Evolutionary conservation across 2,888 invertebrate genomes (phyloP), one percentile per base, ranked within the genome.

Genomic region (Liopterus haemorrhoidalis): DNA sequence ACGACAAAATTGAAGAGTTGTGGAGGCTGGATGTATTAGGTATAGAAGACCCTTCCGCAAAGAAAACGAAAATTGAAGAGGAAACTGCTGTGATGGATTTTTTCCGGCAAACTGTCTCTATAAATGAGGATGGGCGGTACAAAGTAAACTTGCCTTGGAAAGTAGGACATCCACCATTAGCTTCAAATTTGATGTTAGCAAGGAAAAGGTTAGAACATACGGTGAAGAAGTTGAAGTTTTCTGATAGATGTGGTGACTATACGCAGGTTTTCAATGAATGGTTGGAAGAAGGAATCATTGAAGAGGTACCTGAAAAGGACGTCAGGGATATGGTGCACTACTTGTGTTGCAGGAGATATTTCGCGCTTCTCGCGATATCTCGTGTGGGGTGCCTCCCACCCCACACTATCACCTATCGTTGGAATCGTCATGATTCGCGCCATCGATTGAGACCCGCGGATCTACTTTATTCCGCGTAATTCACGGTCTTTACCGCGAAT

Each of bases 101-200:
- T 11, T 35, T 35, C 14, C 6, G 22, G 9, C n/a, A n/a, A 11
- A 30, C 30, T 9, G 21, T 40, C n/a, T 4, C 33, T 33, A 16
- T 37, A 8, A 40, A 45, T 19, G 19, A 22, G 3, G 40, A 31
- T 2, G 44, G 38, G 2, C 22, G 46, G 12, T 51, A 49, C 22
- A 46, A 49, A 30, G 46, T 50, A 1, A 18, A 16, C 1, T 6
- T 50, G 16, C 49, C 50, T 2, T 51, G 51, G 46, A 14, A 42
- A 16, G 43, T 41, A 16, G 31, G 32, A 9, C 49, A 47, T 21
- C 46, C 47, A 3, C 37, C 44, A 2, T 15, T 51, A 9, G 46
- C 49, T 4, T 16, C 16, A 11, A 46, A 49, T 31, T 46, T 25
- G 12, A 22, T 5, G 11, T 2, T 42, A 4, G 42, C 50, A 11